Evolutionary conservation across 2,113 vertebrate species (phyloP).

Genomic region (Alethe diademata): DNA sequence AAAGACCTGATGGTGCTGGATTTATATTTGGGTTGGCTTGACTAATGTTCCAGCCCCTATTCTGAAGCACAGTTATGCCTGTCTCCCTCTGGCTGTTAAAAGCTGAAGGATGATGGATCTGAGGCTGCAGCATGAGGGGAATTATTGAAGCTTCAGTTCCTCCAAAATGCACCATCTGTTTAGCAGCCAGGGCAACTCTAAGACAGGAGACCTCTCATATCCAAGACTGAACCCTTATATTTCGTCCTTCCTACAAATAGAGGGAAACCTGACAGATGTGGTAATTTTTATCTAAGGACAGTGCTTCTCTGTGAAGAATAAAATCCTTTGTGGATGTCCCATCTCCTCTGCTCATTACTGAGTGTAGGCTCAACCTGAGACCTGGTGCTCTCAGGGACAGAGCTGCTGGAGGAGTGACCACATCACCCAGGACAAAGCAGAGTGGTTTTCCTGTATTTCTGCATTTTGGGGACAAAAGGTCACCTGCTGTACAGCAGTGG

Average conservation of each 20-base stretch:
- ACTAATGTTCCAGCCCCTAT: background rate
- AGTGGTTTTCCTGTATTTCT: background rate
- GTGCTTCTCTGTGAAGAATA: background rate
- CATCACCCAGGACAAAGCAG: background rate
- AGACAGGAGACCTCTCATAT: background rate
- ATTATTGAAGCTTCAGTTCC: background rate
- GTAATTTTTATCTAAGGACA: background rate
- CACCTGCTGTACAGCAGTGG: background rate
- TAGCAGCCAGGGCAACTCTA: background rate
- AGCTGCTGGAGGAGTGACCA: background rate
- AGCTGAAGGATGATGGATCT: background rate
- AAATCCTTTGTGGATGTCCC: background rate
- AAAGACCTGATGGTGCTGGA: background rate
- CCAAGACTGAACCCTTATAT: background rate
- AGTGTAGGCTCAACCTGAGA: background rate
- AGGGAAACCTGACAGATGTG: background rate
- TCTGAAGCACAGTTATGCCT: background rate
- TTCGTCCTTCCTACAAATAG: background rate
- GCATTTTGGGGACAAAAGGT: background rate
- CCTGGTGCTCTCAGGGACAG: background rate
- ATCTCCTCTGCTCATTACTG: background rate
- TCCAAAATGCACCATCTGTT: background rate
- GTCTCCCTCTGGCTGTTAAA: slow-evolving; percentile 1
- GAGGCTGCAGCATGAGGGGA: background rate
- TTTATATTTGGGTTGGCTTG: background rate